Percentiles rank a stretch among this genome's conserved stretches.
Conservation (phyloP, 1,140 invertebrate species). For the Cheumatopsyche charites region DNA sequence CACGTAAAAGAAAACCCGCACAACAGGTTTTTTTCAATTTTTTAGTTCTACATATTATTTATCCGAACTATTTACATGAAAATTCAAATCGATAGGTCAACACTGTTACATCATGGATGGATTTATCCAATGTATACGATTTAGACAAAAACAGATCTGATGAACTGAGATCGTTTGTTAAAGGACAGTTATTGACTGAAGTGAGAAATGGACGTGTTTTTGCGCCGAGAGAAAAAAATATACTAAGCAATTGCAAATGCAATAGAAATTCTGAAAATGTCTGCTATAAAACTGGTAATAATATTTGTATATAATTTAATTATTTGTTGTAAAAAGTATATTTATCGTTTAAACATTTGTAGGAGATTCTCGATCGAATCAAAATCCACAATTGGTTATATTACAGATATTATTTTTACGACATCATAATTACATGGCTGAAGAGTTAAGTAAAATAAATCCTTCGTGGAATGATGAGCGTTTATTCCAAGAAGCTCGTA, state of each 20-base stretch:
- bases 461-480: slow-evolving; percentile 67
- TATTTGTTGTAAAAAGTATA: background rate
- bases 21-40: slow-evolving; percentile 19
- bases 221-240: slow-evolving; percentile 44
- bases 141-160: background rate
- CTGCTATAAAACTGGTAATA: slow-evolving; percentile 39
- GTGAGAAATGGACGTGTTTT: slow-evolving; percentile 25
- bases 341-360: background rate
- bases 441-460: slow-evolving; percentile 63
- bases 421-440: slow-evolving; percentile 71
- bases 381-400: slow-evolving; percentile 63
- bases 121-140: slow-evolving; percentile 36
- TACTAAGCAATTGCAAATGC: slow-evolving; percentile 22
- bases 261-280: slow-evolving; percentile 11
- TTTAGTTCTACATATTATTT: background rate
- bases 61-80: background rate
- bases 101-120: slow-evolving; percentile 31
- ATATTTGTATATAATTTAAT: background rate
- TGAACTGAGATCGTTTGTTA: slow-evolving; percentile 19
- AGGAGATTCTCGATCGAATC: slow-evolving; percentile 72
- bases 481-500: slow-evolving; percentile 67
- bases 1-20: slow-evolving; percentile 49
- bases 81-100: slow-evolving; percentile 48
- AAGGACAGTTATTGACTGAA: slow-evolving; percentile 20
- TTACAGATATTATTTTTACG: slow-evolving; percentile 68